A percentile compares a stretch with the other conserved stretches of the same genome.
Conservation (phyloP, 2,888 invertebrate genomes). For the Synanthedon vespiformis region DNA sequence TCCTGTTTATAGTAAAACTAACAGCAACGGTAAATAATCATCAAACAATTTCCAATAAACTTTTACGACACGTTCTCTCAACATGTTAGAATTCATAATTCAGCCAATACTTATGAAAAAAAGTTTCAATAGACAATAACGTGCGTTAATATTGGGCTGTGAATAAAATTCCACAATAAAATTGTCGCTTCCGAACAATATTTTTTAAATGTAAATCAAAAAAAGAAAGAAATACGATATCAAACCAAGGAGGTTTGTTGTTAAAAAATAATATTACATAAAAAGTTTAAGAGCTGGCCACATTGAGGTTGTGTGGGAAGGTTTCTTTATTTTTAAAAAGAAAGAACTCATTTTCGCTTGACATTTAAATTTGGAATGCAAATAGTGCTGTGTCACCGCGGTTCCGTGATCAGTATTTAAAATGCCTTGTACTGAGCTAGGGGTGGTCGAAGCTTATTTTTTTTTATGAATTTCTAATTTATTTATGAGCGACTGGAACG, state of each 20-base stretch:
- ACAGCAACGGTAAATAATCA: no score
- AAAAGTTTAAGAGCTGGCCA: constrained; percentile 4
- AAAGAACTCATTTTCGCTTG: background rate
- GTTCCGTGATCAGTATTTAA: constrained; percentile 24
- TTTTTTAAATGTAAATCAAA: constrained; percentile 31
- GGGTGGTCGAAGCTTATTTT: constrained; percentile 38
- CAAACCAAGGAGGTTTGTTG: constrained; percentile 4
- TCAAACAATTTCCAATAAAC: no score
- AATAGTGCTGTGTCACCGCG: background rate
- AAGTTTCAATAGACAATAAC: constrained; percentile 21
- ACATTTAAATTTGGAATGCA: no score
- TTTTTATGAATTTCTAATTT: constrained; percentile 48
- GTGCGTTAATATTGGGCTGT: constrained; percentile 6
- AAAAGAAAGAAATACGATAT: constrained; percentile 26
- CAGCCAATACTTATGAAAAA: background rate
- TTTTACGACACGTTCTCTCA: no score
- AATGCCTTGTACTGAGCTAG: constrained; percentile 22
- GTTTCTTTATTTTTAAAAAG: background rate
- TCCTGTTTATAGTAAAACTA: no score
- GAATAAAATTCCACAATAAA: background rate
- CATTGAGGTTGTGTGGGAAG: background rate
- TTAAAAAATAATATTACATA: constrained; percentile 9
- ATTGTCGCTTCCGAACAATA: constrained; percentile 28
- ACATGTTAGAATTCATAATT: no score
- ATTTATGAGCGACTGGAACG: constrained; percentile 48